phyloP scores from a whole-genome alignment of 1,140 invertebrate genomes.

The Adoxophyes honmai region DNA sequence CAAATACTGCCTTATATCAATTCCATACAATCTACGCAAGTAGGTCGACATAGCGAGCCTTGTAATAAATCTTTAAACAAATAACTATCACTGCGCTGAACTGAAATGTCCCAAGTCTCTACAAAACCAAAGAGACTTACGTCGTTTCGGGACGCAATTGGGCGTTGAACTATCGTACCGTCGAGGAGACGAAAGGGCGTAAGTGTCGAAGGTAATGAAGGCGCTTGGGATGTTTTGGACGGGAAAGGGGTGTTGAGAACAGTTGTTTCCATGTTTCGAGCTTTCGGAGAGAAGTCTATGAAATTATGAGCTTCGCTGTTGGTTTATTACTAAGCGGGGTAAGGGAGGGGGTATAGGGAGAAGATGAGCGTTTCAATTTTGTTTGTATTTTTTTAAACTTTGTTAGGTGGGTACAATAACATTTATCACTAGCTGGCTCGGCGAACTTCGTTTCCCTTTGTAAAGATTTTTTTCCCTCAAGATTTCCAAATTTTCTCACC shows the following conservation, averaged over 20 bases:
- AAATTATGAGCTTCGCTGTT: conserved; percentile 12
- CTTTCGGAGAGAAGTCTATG: conserved; percentile 8
- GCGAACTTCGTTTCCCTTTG: too few species aligned
- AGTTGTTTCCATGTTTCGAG: conserved; percentile 14
- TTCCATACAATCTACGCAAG: conserved; percentile 8
- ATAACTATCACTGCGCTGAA: not conserved
- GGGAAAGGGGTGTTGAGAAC: not conserved
- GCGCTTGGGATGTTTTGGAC: not conserved
- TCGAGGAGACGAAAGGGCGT: not conserved
- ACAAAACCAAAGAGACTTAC: not conserved
- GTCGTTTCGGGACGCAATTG: too few species aligned
- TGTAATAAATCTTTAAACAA: conserved; percentile 9
- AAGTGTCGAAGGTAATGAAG: too few species aligned
- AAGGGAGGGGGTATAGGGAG: not conserved
- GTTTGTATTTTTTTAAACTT: too few species aligned
- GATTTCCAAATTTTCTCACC: too few species aligned
- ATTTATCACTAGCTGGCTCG: too few species aligned
- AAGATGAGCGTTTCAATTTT: not conserved
- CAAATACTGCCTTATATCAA: too few species aligned
- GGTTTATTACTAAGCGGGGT: conserved; percentile 7
- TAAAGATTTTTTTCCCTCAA: too few species aligned
- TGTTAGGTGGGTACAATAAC: too few species aligned
- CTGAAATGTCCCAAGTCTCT: not conserved
- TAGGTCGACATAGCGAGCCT: conserved; percentile 4
- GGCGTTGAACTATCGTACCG: too few species aligned